Evolutionary conservation across 2,797 vertebrate genomes (phyloP), one percentile per base, ranked within the genome.

Genomic region (Macrochelys suwanniensis): DNA sequence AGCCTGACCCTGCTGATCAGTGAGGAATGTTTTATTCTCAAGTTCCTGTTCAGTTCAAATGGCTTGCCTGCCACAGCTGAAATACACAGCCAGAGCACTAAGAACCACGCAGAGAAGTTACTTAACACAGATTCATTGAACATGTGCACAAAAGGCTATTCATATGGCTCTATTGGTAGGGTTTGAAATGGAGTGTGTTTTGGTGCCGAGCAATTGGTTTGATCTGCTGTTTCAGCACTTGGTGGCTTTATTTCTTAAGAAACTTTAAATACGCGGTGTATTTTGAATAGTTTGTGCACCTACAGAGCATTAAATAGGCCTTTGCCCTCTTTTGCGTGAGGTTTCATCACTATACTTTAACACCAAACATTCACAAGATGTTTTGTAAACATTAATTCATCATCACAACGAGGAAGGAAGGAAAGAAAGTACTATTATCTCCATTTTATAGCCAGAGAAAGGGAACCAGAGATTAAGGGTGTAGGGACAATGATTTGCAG

Each of bases 371-470:
- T 49, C 45, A 28, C 45, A 31, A 45, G 8, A 45, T 77, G 45
- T 17, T 89, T 56, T 53, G 85, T 95, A 95, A 97, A 94, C 96
- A 95, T 80, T 94, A 95, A 93, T 79, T n/a, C n/a, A 87, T 85
- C 87, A 92, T 59, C 77, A 78, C 87, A 92, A 80, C 47, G 76
- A 93, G 80, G 68, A 15, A 93, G 80, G 68, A 15, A 92, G 33
- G 76, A 97, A 21, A 61, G 78, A 94, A 96, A 91, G 92, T 19
- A 82, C 82, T 94, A 13, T 51, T 85, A 51, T 80, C 77, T 94
- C 15, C 23, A 82, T 68, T 68, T 45, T 42, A 5, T 11, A 54
- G 56, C 79, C 5, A 82, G 49, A 76, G 80, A 88, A 94, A 82
- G 26, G 6, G 59, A 88, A 31, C 61, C 42, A 65, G 86, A 90